Percentiles rank a stretch among this genome's conserved stretches.
Evolutionary conservation across 2,113 vertebrate genomes (phyloP).

Genomic region (Chroicocephalus ridibundus): DNA sequence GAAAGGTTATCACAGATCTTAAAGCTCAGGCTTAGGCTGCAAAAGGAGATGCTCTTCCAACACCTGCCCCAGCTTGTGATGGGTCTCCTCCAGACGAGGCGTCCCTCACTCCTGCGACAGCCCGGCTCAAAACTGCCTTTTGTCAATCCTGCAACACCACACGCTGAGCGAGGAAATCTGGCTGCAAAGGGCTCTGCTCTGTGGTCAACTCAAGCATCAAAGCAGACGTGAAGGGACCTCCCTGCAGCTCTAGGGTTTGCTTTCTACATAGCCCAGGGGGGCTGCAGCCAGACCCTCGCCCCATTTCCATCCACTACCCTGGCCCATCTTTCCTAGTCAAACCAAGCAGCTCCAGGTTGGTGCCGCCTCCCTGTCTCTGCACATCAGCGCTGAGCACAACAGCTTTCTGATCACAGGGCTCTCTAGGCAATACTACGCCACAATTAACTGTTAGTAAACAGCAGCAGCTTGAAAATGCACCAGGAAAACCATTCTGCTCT

Average conservation of each 20-base stretch:
- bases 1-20: neutral
- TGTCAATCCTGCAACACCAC: neutral
- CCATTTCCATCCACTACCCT: accelerated
- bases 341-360: neutral
- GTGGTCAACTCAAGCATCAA: neutral
- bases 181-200: neutral
- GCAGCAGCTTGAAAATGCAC: neutral
- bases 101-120: neutral
- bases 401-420: neutral
- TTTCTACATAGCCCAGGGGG: neutral
- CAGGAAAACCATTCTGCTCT: neutral
- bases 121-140: accelerated
- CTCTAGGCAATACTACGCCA: neutral
- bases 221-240: neutral
- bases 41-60: neutral
- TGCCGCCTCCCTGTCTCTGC: neutral
- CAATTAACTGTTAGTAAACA: neutral
- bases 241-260: neutral
- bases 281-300: neutral
- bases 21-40: neutral
- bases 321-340: neutral
- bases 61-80: neutral
- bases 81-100: neutral
- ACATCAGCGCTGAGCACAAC: neutral
- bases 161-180: accelerated